phyloP scores from a whole-genome alignment of 2,113 vertebrate species.

The Hemiprocne comata region DNA sequence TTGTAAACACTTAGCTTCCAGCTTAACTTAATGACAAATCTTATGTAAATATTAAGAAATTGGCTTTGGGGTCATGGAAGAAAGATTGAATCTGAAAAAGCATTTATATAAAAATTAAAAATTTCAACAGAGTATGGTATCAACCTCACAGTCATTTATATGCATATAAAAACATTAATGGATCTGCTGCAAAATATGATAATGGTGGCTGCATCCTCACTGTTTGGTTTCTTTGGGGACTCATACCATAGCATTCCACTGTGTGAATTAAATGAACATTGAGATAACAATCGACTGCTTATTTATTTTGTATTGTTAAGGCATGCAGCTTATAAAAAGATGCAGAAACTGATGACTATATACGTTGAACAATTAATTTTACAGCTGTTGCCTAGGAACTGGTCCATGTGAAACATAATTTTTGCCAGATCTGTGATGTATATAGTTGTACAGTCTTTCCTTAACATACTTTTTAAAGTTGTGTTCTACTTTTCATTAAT shows the following conservation, averaged over 20 bases:
- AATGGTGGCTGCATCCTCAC: slow-evolving; percentile 8
- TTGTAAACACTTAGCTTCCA: slow-evolving; percentile 51
- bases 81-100: slow-evolving; percentile 25
- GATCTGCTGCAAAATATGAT: background rate
- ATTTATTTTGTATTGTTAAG: slow-evolving; percentile 71
- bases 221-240: slow-evolving; percentile 22
- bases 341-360: slow-evolving; percentile 41
- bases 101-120: background rate
- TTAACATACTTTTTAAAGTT: slow-evolving; percentile 69
- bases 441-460: slow-evolving; percentile 78
- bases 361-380: slow-evolving; percentile 34
- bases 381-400: slow-evolving; percentile 38
- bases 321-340: slow-evolving; percentile 53
- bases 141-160: slow-evolving; percentile 27
- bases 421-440: slow-evolving; percentile 69
- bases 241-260: slow-evolving; percentile 60
- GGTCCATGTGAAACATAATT: background rate
- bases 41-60: slow-evolving; percentile 57
- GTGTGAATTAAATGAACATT: slow-evolving; percentile 15
- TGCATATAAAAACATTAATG: background rate
- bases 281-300: slow-evolving; percentile 30
- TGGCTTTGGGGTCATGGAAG: background rate
- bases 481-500: slow-evolving; percentile 77
- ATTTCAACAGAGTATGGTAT: slow-evolving; percentile 26
- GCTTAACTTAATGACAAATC: slow-evolving; percentile 43